These are phyloP conservation scores for Paramormyrops kingsleyae DNA, from an alignment of 2,113 vertebrate species.

Conservation along the genomic window DNA sequence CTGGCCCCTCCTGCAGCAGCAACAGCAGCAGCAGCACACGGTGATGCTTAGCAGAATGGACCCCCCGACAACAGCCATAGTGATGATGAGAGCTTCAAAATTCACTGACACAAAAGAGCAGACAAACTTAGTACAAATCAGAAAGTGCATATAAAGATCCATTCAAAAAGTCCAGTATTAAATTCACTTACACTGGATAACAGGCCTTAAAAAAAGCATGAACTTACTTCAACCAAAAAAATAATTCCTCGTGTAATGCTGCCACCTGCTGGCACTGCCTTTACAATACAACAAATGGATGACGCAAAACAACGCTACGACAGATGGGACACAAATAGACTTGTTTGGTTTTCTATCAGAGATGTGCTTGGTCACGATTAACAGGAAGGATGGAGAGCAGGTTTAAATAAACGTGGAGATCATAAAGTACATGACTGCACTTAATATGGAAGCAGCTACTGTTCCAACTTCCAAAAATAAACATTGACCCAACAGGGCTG, in stretches of 20 bases:
- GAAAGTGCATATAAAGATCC: neutral
- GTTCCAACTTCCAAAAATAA: neutral
- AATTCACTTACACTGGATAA: neutral
- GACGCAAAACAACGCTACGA: neutral
- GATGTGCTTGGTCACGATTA: neutral
- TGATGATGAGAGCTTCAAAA: conserved; percentile 76
- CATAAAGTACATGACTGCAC: neutral
- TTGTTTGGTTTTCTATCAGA: neutral
- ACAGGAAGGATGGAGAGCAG: neutral
- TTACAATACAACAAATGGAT: neutral
- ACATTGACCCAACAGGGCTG: neutral
- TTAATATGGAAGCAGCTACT: neutral
- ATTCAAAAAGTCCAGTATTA: neutral
- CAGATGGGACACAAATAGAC: neutral
- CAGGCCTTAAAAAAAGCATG: neutral
- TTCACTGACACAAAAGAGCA: conserved; percentile 64
- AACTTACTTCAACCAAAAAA: neutral
- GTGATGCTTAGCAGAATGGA: conserved; percentile 54
- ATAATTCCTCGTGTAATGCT: conserved; percentile 11
- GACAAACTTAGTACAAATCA: neutral
- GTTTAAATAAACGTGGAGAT: neutral
- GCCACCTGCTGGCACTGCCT: conserved; percentile 35
- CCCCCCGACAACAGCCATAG: conserved; percentile 63
- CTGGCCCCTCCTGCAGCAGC: conserved; percentile 54
- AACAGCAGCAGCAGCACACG: conserved; percentile 75